A percentile compares a stretch with the other conserved stretches of the same genome.
Conservation (phyloP, 2,797 vertebrate species). For the Alectoris magna region DNA sequence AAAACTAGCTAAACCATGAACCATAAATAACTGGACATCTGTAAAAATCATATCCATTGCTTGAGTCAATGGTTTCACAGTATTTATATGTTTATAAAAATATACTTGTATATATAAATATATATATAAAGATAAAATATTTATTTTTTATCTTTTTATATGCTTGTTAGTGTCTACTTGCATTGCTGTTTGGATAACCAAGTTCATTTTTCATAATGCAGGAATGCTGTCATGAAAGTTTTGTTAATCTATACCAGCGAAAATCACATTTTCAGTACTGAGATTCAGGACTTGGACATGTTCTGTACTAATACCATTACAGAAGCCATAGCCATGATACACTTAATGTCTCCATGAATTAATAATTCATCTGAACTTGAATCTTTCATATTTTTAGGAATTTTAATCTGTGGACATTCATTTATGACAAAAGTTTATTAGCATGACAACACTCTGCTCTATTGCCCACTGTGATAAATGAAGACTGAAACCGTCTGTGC, state of each 20-base stretch:
- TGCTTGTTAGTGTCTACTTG: background rate
- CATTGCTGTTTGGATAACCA: background rate
- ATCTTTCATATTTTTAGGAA: background rate
- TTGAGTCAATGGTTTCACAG: conserved; percentile 5
- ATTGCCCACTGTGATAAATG: background rate
- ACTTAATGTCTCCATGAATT: background rate
- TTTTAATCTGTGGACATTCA: background rate
- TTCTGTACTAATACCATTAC: background rate
- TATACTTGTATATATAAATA: too few relatives aligned
- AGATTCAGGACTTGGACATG: background rate
- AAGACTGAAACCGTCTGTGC: conserved; percentile 3
- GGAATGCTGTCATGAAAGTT: background rate
- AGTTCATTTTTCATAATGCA: background rate
- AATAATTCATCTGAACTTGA: background rate
- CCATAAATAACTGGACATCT: background rate
- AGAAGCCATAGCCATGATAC: background rate
- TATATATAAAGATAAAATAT: too few relatives aligned
- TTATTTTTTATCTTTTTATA: background rate
- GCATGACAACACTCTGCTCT: background rate
- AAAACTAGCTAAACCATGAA: background rate
- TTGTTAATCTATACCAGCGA: background rate
- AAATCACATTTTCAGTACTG: background rate
- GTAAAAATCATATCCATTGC: conserved; percentile 1
- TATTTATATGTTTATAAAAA: background rate
- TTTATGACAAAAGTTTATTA: background rate